Evolutionary conservation across 2,888 invertebrate species (phyloP).

Genomic region (Ophioninae sp.): DNA sequence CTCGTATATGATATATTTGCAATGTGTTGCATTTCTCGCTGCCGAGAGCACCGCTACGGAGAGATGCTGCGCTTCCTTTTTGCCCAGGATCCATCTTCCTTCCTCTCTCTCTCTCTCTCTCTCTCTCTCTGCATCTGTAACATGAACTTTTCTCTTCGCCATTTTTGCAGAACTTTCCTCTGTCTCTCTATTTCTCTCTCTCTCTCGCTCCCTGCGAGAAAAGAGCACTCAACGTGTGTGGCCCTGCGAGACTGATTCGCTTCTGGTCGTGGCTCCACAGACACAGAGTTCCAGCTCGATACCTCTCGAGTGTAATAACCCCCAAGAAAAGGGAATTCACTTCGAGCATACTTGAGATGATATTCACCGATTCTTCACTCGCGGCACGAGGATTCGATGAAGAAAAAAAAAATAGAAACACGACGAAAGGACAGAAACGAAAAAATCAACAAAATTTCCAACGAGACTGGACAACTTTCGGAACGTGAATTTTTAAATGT

Average conservation of each 20-base stretch:
- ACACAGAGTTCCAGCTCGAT: slow-evolving; percentile 20
- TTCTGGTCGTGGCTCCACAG: slow-evolving; percentile 27
- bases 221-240: slow-evolving; percentile 54
- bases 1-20: slow-evolving; percentile 71
- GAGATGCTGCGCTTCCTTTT: slow-evolving; percentile 29
- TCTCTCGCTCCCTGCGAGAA: slow-evolving; percentile 16
- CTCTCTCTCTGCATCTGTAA: slow-evolving; percentile 15
- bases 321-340: not conserved
- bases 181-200: slow-evolving; percentile 26
- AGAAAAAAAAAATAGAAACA: not conserved
- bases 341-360: not conserved
- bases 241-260: slow-evolving; percentile 48
- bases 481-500: slow-evolving; percentile 50
- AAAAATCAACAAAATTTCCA: slow-evolving; percentile 5
- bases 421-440: not conserved
- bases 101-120: slow-evolving; percentile 26
- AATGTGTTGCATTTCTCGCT: slow-evolving; percentile 62
- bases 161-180: slow-evolving; percentile 12
- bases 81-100: slow-evolving; percentile 14
- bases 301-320: slow-evolving; percentile 10
- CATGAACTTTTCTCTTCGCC: not conserved
- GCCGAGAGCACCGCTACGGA: slow-evolving; percentile 67
- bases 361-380: not conserved
- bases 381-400: not conserved
- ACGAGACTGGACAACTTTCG: slow-evolving; percentile 53